Evolutionary conservation across 1,140 invertebrate species (phyloP), one percentile per base, ranked within the genome.

Genomic region (Brachionus sp.): DNA sequence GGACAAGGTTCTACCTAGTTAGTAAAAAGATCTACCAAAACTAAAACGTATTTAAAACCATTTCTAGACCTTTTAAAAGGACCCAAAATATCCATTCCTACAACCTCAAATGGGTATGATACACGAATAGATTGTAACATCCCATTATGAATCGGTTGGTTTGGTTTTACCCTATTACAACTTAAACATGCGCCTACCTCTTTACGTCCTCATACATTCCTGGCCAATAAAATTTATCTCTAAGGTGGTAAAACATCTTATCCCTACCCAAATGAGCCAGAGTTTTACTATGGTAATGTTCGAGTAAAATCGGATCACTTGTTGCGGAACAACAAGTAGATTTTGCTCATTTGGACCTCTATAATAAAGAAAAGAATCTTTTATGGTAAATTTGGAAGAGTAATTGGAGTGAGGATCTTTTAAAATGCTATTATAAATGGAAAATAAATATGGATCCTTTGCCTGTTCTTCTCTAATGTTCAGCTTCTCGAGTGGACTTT

Each of bases 1-100:
- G 86, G 82, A 77, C 86, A 86, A 19, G 84, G 85, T 84, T 90
- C 88, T 0, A 86, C 80, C 85, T 86, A 90, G 77, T 88, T 90
- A 1, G 85, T 89, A 82, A 90, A 90, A 84, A 84, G 80, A 84
- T 89, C 87, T 42, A 84, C 82, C 6, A 87, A 62, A 4, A 88
- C 87, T 6, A 89, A 53, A 9, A 89, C 86, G 84, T 88, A 88
- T 82, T 85, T 86, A 73, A 85, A 84, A 37, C 85, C 82, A 10
- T 46, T 57, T 33, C 84, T 73, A 19, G 85, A 85, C 77, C 83
- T 53, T 29, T 84, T 66, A 19, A 83, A 16, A 84, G 84, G 80
- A 33, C 85, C 85, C n/a, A 85, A 23, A 82, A 85, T 85, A 77
- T 85, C 84, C 33, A 84, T 66, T 12, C 66, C 80, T 29, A 83